Evolutionary conservation across 2,113 vertebrate genomes (phyloP).

Genomic region (Callorhinus ursinus): DNA sequence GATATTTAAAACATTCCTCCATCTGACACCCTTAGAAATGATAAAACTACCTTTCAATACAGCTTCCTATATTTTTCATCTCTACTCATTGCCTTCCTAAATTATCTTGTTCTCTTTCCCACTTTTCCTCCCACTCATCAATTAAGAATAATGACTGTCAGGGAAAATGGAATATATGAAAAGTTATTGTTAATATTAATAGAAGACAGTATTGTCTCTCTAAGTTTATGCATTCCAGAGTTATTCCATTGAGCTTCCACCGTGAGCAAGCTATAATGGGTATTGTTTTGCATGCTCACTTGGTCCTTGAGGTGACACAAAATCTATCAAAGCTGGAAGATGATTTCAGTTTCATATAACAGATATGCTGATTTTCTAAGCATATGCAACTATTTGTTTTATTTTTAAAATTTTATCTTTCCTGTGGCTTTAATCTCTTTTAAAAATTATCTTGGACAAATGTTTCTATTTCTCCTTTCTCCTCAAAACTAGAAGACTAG

Average conservation of each 20-base stretch:
- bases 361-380: not conserved
- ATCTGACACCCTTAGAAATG: slow-evolving; percentile 55
- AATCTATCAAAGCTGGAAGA: not conserved
- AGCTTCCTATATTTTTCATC: slow-evolving; percentile 49
- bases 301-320: not conserved
- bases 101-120: slow-evolving; percentile 72
- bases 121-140: slow-evolving; percentile 77
- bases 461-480: not conserved
- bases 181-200: slow-evolving; percentile 74
- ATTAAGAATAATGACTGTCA: slow-evolving; percentile 74
- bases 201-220: slow-evolving; percentile 43
- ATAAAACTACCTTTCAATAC: slow-evolving; percentile 54
- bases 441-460: not conserved
- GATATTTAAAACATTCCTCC: not conserved
- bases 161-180: slow-evolving; percentile 62
- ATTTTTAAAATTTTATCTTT: slow-evolving; percentile 23
- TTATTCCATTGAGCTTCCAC: not conserved
- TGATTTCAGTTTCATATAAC: not conserved
- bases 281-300: not conserved
- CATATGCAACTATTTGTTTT: not conserved
- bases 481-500: not conserved
- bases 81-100: slow-evolving; percentile 65
- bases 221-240: not conserved
- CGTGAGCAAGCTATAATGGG: not conserved
- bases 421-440: slow-evolving; percentile 10